Base-by-base conservation (phyloP, 2,888 invertebrate genomes). In the Eupithecia inturbata region DNA sequence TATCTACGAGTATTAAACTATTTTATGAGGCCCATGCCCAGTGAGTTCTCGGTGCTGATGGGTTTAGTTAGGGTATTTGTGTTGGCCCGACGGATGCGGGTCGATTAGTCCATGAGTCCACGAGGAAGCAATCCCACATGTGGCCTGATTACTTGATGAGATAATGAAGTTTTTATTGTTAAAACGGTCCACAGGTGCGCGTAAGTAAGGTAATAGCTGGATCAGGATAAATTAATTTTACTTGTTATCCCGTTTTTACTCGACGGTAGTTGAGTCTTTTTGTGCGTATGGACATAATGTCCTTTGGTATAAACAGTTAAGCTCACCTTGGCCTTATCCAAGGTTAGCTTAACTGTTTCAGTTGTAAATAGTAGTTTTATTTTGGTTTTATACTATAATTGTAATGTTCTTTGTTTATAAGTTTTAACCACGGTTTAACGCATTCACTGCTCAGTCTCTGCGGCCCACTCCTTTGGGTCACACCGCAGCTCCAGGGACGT, bases 151-250 rank as follows among this genome's bases (percentile, higher is more conserved):
- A 72, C 69, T 70, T 75, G 67, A 71, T 75, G 45, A 69, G 69
- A 67, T 69, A 75, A 75, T 72, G 67, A 36, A 45, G 57, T 57
- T 71, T 67, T 62, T 62, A 75, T 72, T 75, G 67, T 45, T 68
- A 68, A 70, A 57, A 26, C 57, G 57, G 22, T 57, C 26, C 26
- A 4, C 57, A 57, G 57, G 57, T 53, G 53, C 53, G 53, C 53
- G 53, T 57, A 26, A 57, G 57, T 57, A 22, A 26, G 57, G 26
- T 57, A 57, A 26, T 57, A 12, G 57, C 22, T 26, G 57, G 57
- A 57, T 22, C 22, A 26, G 26, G 3, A 5, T 57, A 12, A 53
- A 22, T 10, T 22, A 10, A 57, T 57, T 57, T 22, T 26, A 26
- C 57, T 22, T 26, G 57, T 26, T 26, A 26, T 4, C 57, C 12